Evolutionary conservation across 2,113 vertebrate genomes (phyloP), one percentile per base, ranked within the genome.

Genomic region (Oreochromis tanganicae): DNA sequence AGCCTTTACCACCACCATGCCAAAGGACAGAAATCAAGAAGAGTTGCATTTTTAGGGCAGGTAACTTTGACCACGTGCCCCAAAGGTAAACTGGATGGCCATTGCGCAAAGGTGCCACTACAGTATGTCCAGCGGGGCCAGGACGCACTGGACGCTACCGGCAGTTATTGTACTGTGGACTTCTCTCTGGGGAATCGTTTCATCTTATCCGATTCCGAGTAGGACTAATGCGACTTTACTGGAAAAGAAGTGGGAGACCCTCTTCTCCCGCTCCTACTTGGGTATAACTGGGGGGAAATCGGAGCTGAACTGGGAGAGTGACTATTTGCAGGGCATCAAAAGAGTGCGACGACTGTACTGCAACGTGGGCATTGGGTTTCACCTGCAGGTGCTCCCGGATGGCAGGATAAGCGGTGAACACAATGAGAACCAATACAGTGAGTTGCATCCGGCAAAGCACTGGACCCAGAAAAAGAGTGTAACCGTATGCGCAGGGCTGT

Each of bases 301-400:
- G 80, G 96, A 98, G 87, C 95, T 97, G 91, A 98, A 97, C 93
- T 99, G 98, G 98, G 97, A 99, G 94, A 98, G 95, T 89, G 98
- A 98, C 97, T 99, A 99, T 95, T 96, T 99, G 96, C 97, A 98
- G 96, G 98, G 98, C 92, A 98, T 99, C 97, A 99, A 98, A 96
- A 95, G 98, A 95, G 97, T 98, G 94, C 97, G 98, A 93, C 97
- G 97, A 87, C 97, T 99, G 88, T 99, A 99, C 97, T 99, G 98
- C 98, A 99, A 99, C 95, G 97, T 99, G 95, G 98, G 98, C 97
- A 99, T 99, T 94, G 98, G 98, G 95, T 99, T 99, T 95, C 98
- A 99, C 97, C 98, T 99, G 95, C 98, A 99, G 96, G 97, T 99
- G 96, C 96, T 97, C 92, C 97, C 97, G 91, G 97, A 98, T 80